Base-by-base conservation (phyloP, 2,888 invertebrate genomes). In the Mesorhabditis spiculigera region DNA sequence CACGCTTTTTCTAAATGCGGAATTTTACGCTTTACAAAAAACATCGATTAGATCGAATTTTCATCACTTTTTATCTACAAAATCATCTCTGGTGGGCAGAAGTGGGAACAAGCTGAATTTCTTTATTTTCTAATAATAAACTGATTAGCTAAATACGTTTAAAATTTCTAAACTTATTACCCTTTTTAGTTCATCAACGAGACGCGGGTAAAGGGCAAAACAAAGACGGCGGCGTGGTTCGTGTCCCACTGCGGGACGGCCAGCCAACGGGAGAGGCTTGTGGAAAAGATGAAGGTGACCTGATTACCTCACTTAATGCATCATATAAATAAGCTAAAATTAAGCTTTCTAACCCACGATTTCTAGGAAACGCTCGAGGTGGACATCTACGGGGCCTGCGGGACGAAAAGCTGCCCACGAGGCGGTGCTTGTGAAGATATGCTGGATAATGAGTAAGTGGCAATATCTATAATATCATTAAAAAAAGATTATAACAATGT, bases 351-450 rank as follows among this genome's bases (percentile, higher is more conserved):
- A 28, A 28, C 28, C 28, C 28, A 28, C 28, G 28, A 28, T 28
- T 28, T 28, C 28, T 72, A 82, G 80, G 74, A 77, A 63, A 70
- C 77, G 68, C 66, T 81, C 16, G 62, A 70, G 28, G 78, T 85
- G 5, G 85, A 85, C 68, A 72, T 81, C 41, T 85, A 79, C 70
- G 85, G 85, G n/a, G 72, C 68, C 6, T 85, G 85, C 71, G 81
- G 82, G n/a, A 69, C 71, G 5, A 63, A 77, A 67, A 74, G 73
- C 41, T 85, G 85, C 65, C 75, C 78, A 6, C 74, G 79, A 65
- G 76, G 79, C 8, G 71, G 70, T 5, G 45, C 64, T 16, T 85
- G 85, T 67, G 79, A 83, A 62, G 68, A 73, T 4, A 75, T 75
- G 73, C 72, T 85, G 44, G 76, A 83, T 65, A 77, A 63, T 4